Evolutionary conservation across 2,113 vertebrate species (phyloP).

Genomic region (Lagopus muta): DNA sequence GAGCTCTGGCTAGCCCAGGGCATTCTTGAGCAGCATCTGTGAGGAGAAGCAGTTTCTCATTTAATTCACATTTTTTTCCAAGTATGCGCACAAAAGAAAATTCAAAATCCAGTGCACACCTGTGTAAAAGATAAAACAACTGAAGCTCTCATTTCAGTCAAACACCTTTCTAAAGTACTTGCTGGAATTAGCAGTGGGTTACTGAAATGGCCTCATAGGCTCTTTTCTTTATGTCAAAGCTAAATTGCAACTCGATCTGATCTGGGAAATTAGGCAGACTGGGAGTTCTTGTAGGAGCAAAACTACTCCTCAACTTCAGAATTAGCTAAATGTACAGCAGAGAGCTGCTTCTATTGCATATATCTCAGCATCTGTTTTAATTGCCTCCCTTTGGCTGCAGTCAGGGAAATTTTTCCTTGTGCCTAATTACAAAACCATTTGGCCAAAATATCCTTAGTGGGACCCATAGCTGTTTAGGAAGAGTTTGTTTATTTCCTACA

Average conservation of each 20-base stretch:
- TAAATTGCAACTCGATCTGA: background rate
- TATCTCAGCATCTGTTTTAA: background rate
- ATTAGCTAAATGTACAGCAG: background rate
- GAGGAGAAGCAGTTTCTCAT: background rate
- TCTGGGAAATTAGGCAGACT: background rate
- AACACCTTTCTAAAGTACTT: background rate
- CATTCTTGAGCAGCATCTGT: background rate
- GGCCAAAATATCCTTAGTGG: background rate
- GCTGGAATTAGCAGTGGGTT: background rate
- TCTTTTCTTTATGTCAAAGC: background rate
- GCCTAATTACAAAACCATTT: background rate
- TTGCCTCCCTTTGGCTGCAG: background rate
- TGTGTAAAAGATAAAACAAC: background rate
- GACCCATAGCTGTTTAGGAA: background rate
- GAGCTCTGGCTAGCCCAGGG: background rate
- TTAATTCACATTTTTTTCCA: background rate
- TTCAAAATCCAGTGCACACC: background rate
- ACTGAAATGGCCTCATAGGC: background rate
- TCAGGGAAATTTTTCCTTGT: background rate
- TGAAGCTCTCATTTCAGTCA: background rate
- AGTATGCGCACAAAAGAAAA: background rate
- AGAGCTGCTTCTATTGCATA: background rate
- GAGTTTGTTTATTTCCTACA: background rate
- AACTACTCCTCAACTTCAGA: background rate
- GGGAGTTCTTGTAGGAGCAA: background rate